Evolutionary conservation across 2,113 vertebrate species (phyloP), one percentile per base, ranked within the genome.

Genomic region (Orientallactaga bullata): DNA sequence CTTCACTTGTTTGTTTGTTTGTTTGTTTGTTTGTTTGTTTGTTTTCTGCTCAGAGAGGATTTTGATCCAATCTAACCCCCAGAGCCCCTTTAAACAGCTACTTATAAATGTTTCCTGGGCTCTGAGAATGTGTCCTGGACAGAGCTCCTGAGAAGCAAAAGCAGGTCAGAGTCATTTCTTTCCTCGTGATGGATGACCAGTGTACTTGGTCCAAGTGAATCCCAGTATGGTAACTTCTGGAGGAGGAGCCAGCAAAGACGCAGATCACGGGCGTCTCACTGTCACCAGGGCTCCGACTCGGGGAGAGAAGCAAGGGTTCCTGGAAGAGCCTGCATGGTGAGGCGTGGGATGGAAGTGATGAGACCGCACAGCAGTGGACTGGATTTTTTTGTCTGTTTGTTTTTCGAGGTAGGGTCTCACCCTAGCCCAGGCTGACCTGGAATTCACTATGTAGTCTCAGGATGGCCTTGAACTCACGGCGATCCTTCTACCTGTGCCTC

Each of bases 331-430:
- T 37, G 4, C 7, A 37, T 9, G 4, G 61, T 13, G 9, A 28
- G 37, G 32, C 20, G 15, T 15, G 4, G 4, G 10, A 7, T 26
- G n/a, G 32, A 16, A 21, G 16, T 2, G 30, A 37, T 0, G 0
- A 42, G 20, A 10, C 32, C 17, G n/a, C n/a, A n/a, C n/a, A n/a
- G n/a, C n/a, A n/a, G n/a, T n/a, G n/a, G n/a, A n/a, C n/a, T n/a
- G n/a, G n/a, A n/a, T n/a, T 4, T n/a, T n/a, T n/a, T n/a, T n/a
- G n/a, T n/a, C n/a, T n/a, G n/a, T n/a, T n/a, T n/a, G n/a, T n/a
- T n/a, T n/a, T n/a, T n/a, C n/a, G n/a, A n/a, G n/a, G n/a, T n/a
- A n/a, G n/a, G n/a, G n/a, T n/a, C n/a, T n/a, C n/a, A n/a, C n/a
- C n/a, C n/a, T n/a, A n/a, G n/a, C n/a, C n/a, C n/a, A n/a, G n/a